phyloP scores from a whole-genome alignment of 2,888 invertebrate genomes.

The Omphaloscelis lunosa region DNA sequence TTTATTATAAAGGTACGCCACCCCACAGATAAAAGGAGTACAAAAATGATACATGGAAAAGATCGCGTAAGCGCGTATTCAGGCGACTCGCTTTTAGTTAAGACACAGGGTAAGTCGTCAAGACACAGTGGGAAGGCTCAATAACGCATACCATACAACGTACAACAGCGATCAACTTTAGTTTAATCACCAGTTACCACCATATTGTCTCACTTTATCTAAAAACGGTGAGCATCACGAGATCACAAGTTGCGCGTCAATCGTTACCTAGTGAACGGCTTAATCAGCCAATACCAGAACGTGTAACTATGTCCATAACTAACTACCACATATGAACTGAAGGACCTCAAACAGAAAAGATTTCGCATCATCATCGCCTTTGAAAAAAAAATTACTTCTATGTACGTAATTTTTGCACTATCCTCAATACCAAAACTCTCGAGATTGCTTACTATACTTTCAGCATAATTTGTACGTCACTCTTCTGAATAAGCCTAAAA shows the following conservation, averaged over 20 bases:
- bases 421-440: slow-evolving; percentile 21
- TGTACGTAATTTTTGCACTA: slow-evolving; percentile 41
- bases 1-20: too few relatives aligned
- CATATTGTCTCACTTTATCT: neutral
- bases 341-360: too few relatives aligned
- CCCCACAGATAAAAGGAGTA: too few relatives aligned
- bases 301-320: neutral
- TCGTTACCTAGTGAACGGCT: neutral
- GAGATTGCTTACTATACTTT: slow-evolving; percentile 42
- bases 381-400: neutral
- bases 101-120: neutral
- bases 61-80: neutral
- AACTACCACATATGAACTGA: neutral
- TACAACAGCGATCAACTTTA: too few relatives aligned
- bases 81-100: neutral
- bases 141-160: neutral
- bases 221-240: neutral
- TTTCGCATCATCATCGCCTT: too few relatives aligned
- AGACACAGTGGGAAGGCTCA: neutral
- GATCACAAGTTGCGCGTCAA: neutral
- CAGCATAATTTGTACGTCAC: slow-evolving; percentile 61
- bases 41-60: too few relatives aligned
- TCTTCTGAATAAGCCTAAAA: slow-evolving; percentile 47
- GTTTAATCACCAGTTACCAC: neutral
- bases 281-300: neutral